phyloP scores from a whole-genome alignment of 2,888 invertebrate genomes.

The Tetramorium bicarinatum region DNA sequence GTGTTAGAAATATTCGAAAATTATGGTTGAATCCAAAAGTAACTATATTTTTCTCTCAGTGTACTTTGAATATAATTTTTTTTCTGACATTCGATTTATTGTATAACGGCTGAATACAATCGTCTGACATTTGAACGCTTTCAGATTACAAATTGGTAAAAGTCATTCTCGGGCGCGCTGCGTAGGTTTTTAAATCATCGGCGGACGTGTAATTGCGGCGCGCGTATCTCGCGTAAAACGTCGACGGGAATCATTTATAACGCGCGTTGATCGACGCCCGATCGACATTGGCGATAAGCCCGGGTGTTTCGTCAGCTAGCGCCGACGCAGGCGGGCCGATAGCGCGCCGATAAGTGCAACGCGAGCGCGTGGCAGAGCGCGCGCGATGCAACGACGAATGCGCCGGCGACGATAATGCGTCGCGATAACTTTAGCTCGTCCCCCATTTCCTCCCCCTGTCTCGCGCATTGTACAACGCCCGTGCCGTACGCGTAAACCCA shows the following conservation, averaged over 20 bases:
- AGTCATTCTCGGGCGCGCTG: background rate
- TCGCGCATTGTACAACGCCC: conserved; percentile 30
- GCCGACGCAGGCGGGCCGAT: conserved; percentile 70
- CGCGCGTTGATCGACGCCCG: conserved; percentile 69
- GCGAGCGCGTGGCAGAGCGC: conserved; percentile 61
- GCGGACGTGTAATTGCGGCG: conserved; percentile 41
- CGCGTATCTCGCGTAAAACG: conserved; percentile 51
- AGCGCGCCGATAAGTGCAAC: conserved; percentile 66
- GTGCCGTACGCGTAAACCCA: conserved; percentile 53
- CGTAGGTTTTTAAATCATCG: background rate
- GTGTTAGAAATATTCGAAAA: too few species aligned
- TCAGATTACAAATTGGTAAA: background rate
- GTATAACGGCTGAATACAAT: background rate
- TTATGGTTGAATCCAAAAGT: too few species aligned
- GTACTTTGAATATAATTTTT: too few species aligned
- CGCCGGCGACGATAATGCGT: conserved; percentile 72
- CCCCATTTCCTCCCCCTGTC: background rate
- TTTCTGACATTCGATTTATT: background rate
- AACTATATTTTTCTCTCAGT: too few species aligned
- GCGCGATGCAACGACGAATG: conserved; percentile 61
- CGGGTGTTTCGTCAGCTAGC: conserved; percentile 68
- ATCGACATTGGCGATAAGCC: conserved; percentile 70
- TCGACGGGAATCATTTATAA: conserved; percentile 71
- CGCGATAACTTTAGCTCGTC: conserved; percentile 68
- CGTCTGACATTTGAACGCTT: background rate